Evolutionary conservation across 92 coral and sea anemone species (phyloP).

Genomic region (Epizoanthus ramosus): DNA sequence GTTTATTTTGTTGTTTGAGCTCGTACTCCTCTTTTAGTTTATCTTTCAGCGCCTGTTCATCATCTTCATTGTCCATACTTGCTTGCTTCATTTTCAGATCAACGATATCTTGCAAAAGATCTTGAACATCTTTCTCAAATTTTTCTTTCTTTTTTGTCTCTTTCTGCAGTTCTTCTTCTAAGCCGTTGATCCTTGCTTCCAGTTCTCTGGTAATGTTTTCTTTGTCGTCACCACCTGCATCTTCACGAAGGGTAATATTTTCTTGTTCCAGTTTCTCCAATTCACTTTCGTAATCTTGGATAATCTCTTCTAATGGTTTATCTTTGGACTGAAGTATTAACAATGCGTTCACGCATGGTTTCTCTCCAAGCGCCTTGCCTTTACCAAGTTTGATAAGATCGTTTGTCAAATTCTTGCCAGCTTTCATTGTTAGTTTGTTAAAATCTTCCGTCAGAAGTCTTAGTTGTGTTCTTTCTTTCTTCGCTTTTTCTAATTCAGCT

Average conservation of each 20-base stretch:
- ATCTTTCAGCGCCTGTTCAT: slow-evolving; percentile 37
- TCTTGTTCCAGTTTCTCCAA: slow-evolving; percentile 29
- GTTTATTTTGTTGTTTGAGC: slow-evolving; percentile 58
- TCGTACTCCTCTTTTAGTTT: slow-evolving; percentile 57
- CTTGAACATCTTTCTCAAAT: slow-evolving; percentile 72
- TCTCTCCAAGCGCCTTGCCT: neutral
- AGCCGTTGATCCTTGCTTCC: slow-evolving; percentile 27
- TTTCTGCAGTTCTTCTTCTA: slow-evolving; percentile 58
- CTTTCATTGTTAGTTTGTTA: neutral
- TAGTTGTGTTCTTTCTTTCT: neutral
- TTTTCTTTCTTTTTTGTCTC: slow-evolving; percentile 57
- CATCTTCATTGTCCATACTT: slow-evolving; percentile 47
- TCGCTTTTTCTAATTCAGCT: neutral
- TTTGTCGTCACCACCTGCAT: neutral
- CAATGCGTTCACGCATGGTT: slow-evolving; percentile 22
- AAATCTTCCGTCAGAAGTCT: neutral
- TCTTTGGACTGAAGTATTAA: slow-evolving; percentile 1
- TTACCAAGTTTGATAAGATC: neutral
- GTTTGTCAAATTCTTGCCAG: slow-evolving; percentile 18
- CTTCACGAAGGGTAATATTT: neutral
- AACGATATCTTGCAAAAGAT: slow-evolving; percentile 72
- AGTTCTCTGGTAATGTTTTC: slow-evolving; percentile 14
- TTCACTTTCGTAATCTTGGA: slow-evolving; percentile 2
- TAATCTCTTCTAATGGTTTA: neutral
- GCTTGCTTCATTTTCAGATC: slow-evolving; percentile 68